phyloP scores from a whole-genome alignment of 1,140 invertebrate genomes.

The Periplaneta americana region DNA sequence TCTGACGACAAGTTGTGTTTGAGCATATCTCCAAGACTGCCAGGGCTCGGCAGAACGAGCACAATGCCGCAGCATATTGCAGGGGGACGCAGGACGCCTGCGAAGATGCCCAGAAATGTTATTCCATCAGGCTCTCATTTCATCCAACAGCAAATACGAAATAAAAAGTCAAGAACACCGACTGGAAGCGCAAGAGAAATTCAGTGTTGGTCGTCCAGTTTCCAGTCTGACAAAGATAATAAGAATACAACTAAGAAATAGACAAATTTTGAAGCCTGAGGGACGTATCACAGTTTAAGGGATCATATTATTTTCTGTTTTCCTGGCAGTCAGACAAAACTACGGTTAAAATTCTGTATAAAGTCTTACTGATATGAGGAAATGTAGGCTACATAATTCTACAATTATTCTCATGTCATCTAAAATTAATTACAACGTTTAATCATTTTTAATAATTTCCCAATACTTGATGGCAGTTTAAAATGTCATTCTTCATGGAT shows the following conservation, averaged over 20 bases:
- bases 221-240: background rate
- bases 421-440: too few relatives aligned
- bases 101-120: background rate
- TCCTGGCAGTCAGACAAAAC: too few relatives aligned
- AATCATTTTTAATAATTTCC: too few relatives aligned
- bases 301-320: too few relatives aligned
- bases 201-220: background rate
- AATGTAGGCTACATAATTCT: too few relatives aligned
- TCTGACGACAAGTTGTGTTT: background rate
- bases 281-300: too few relatives aligned
- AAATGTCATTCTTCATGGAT: too few relatives aligned
- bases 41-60: background rate
- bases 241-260: slow-evolving; percentile 19
- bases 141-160: background rate
- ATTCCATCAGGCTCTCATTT: background rate
- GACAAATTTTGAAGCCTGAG: background rate
- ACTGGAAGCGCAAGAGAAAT: background rate
- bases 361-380: too few relatives aligned
- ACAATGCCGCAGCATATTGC: background rate
- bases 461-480: too few relatives aligned
- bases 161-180: background rate
- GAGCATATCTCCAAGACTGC: background rate
- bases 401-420: too few relatives aligned
- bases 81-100: background rate
- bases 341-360: too few relatives aligned